Conservation (phyloP, 2,113 vertebrate genomes). For the Silurus glanis region DNA sequence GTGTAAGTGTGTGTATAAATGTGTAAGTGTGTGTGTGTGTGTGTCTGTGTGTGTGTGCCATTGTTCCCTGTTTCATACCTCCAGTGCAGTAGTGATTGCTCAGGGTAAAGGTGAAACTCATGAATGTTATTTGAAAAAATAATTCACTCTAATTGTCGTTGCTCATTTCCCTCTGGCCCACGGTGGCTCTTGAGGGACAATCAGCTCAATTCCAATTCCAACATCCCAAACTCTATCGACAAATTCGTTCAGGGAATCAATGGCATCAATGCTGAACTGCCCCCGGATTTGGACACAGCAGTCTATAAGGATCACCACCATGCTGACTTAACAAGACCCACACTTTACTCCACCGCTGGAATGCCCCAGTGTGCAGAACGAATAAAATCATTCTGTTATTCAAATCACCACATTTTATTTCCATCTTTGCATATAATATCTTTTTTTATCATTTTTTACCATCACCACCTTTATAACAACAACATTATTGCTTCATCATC, state of each 20-base stretch:
- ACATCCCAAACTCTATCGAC: slow-evolving; percentile 57
- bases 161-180: slow-evolving; percentile 18
- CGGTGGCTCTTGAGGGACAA: slow-evolving; percentile 48
- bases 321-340: background rate
- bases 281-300: slow-evolving; percentile 19
- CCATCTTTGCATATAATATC: too few species aligned
- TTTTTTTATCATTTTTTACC: too few species aligned
- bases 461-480: background rate
- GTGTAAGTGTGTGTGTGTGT: background rate
- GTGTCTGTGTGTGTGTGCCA: background rate
- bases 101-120: background rate
- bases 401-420: too few species aligned
- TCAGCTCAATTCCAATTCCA: slow-evolving; percentile 60
- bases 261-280: slow-evolving; percentile 62
- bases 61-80: background rate
- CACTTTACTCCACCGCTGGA: background rate
- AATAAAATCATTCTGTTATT: too few species aligned
- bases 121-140: slow-evolving; percentile 33
- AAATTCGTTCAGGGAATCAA: slow-evolving; percentile 60
- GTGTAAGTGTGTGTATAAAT: background rate
- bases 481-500: background rate
- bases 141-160: slow-evolving; percentile 16
- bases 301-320: slow-evolving; percentile 25
- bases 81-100: background rate
- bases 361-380: too few species aligned